Conservation (phyloP, 1,140 invertebrate species). For the Ectropis grisescens region DNA sequence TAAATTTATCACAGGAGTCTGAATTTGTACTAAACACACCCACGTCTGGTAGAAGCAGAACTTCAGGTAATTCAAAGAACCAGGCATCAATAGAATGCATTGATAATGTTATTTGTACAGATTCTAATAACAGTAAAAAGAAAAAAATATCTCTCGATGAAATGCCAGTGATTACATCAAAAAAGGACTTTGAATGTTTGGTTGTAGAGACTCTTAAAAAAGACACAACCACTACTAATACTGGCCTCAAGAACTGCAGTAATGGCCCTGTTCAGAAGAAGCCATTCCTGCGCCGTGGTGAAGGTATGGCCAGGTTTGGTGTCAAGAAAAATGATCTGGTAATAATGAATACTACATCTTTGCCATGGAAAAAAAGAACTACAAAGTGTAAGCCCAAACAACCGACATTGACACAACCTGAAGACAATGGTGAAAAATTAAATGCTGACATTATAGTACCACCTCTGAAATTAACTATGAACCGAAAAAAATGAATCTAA, state of each 20-base stretch:
- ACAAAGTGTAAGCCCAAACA: too few relatives aligned
- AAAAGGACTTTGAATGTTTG: slow-evolving; percentile 50
- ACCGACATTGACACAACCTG: too few relatives aligned
- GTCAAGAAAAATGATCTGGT: slow-evolving; percentile 39
- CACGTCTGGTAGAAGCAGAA: slow-evolving; percentile 22
- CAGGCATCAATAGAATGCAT: too few relatives aligned
- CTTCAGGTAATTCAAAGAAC: slow-evolving; percentile 4
- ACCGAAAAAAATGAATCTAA: too few relatives aligned
- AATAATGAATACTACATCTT: slow-evolving; percentile 50
- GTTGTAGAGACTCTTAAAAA: slow-evolving; percentile 36
- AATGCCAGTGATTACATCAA: slow-evolving; percentile 54
- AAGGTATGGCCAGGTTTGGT: slow-evolving; percentile 51
- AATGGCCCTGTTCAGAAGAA: too few relatives aligned
- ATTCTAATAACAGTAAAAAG: slow-evolving; percentile 3
- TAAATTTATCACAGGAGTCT: slow-evolving; percentile 55
- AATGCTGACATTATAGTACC: too few relatives aligned
- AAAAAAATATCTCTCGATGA: slow-evolving; percentile 55
- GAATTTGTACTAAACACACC: slow-evolving; percentile 41
- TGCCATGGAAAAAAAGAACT: slow-evolving; percentile 45
- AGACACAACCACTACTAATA: too few relatives aligned
- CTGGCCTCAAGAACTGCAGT: too few relatives aligned
- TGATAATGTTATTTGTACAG: too few relatives aligned
- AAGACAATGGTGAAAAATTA: too few relatives aligned
- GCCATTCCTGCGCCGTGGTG: slow-evolving; percentile 44
- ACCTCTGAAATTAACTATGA: too few relatives aligned